These are phyloP conservation scores for Diabrotica balteata DNA, from an alignment of 2,888 invertebrate species.

Conservation along the genomic window DNA sequence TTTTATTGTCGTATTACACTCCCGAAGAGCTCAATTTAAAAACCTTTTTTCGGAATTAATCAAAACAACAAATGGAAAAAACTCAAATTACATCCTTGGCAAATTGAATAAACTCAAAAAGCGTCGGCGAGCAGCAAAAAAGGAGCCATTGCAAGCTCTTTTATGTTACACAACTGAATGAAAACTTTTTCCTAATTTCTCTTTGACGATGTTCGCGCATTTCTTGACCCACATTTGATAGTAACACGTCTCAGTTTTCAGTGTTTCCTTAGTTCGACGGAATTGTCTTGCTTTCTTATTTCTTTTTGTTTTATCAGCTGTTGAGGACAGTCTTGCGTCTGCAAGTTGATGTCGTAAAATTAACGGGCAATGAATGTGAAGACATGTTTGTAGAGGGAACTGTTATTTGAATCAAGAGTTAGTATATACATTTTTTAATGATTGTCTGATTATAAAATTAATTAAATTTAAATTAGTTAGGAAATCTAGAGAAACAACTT, in stretches of 20 bases:
- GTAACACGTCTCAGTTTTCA: constrained; percentile 8
- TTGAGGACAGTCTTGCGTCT: not conserved
- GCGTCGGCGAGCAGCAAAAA: not conserved
- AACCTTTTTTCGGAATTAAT: not conserved
- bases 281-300: constrained; percentile 21
- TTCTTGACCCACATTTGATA: constrained; percentile 53
- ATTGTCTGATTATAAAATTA: too few species aligned
- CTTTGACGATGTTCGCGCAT: constrained; percentile 46
- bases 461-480: too few species aligned
- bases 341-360: too few species aligned
- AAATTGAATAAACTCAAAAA: constrained; percentile 21
- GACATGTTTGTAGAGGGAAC: too few species aligned
- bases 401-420: too few species aligned
- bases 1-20: too few species aligned
- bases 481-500: too few species aligned
- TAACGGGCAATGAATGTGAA: too few species aligned
- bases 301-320: constrained; percentile 37
- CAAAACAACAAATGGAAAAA: not conserved
- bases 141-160: constrained; percentile 15
- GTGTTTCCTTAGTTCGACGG: constrained; percentile 4
- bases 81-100: constrained; percentile 7
- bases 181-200: constrained; percentile 46
- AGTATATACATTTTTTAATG: too few species aligned
- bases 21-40: too few species aligned
- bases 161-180: constrained; percentile 32